Base-by-base conservation (phyloP, 2,797 vertebrate genomes). In the Dermochelys coriacea region DNA sequence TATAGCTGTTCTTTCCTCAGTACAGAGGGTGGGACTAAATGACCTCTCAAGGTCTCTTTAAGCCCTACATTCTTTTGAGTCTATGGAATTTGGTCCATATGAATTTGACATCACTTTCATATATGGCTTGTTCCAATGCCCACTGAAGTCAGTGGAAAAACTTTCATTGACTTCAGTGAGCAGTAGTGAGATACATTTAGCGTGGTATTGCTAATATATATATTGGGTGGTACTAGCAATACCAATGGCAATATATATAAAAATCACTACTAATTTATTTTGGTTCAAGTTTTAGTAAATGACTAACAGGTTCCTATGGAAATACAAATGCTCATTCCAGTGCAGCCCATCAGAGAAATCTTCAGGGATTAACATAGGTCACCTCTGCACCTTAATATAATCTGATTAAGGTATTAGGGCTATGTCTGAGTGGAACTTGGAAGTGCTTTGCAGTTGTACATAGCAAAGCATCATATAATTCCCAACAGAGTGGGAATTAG, bases 201-300 rank as follows among this genome's bases (percentile, higher is more conserved):
- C 54, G 25, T 71, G 47, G 21, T 37, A 21, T 0, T 92, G 88
- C 83, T 90, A 82, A 19, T 51, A 51, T 51, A 16, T 51, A 50
- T 50, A 50, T 50, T 41, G 37, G 41, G 41, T 41, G 41, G 41
- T 41, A 41, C 41, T 5, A 41, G 49, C 49, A 50, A 50, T 51
- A 51, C 50, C 50, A 51, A 41, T 41, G 41, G 41, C 6, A 6
- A 8, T 21, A 52, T 52, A 19, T 52, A 52, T 51, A 51, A 52
- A 8, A 85, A 29, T 88, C 61, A 86, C 93, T 84, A 61, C 37
- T 88, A 11, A 47, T 77, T 96, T 55, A 23, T n/a, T 94, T 93
- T 71, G 29, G 41, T 1, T 55, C 41, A 29, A 80, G 12, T 81
- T 89, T 93, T 61, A 91, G 92, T 83, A 87, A 87, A 18, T 84